Evolutionary conservation across 1,140 invertebrate genomes (phyloP).

Genomic region (Eumaeus atala): DNA sequence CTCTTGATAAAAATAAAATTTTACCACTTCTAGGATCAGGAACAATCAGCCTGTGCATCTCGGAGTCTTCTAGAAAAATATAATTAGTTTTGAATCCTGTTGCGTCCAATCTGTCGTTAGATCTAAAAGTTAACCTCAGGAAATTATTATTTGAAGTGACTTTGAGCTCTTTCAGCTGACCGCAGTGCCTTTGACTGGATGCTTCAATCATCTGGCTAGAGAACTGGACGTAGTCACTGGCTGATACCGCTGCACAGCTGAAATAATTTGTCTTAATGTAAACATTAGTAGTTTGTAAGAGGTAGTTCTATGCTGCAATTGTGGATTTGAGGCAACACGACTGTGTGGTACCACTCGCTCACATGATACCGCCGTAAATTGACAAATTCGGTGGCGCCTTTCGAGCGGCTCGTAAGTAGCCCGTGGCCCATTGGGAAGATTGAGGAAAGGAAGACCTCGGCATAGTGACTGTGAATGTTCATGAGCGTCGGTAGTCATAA

Average conservation of each 20-base stretch:
- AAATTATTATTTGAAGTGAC: constrained; percentile 92
- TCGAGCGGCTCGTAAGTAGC: too few relatives aligned
- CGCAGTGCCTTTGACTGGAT: constrained; percentile 89
- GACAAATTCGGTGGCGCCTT: too few relatives aligned
- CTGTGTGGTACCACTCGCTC: too few relatives aligned
- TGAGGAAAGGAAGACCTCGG: too few relatives aligned
- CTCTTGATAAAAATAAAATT: constrained; percentile 17
- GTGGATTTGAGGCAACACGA: too few relatives aligned
- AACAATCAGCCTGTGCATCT: constrained; percentile 63
- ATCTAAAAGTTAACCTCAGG: constrained; percentile 93
- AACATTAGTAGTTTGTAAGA: too few relatives aligned
- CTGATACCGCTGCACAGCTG: constrained; percentile 89
- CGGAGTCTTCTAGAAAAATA: constrained; percentile 78
- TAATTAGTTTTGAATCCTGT: constrained; percentile 95
- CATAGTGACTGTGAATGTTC: too few relatives aligned
- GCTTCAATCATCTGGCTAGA: constrained; percentile 92
- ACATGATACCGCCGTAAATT: too few relatives aligned
- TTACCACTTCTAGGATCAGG: constrained; percentile 43
- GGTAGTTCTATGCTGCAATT: too few relatives aligned
- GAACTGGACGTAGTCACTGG: constrained; percentile 95
- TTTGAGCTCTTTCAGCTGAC: constrained; percentile 83
- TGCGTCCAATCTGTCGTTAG: constrained; percentile 93
- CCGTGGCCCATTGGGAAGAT: too few relatives aligned
- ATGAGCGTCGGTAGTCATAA: too few relatives aligned
- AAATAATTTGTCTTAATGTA: neutral